phyloP scores from a whole-genome alignment of 2,888 invertebrate genomes.

The Nomada fucata region DNA sequence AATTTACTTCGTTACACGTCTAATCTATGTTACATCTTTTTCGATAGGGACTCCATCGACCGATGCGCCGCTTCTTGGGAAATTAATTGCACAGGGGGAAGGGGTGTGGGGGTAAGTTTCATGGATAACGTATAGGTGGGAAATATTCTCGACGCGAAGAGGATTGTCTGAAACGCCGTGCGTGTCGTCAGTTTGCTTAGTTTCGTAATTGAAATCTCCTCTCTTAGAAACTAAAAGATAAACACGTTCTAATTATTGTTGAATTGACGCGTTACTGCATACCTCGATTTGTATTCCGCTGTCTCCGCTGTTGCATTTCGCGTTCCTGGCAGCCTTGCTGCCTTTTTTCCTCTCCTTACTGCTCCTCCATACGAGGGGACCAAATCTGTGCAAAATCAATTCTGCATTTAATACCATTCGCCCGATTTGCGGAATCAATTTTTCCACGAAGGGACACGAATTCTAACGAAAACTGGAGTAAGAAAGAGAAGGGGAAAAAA shows the following conservation, averaged over 20 bases:
- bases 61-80: background rate
- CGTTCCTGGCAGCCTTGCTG: conserved; percentile 88
- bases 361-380: conserved; percentile 89
- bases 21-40: background rate
- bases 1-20: conserved; percentile 53
- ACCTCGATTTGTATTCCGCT: conserved; percentile 90
- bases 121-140: background rate
- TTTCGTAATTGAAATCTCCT: background rate
- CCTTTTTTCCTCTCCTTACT: conserved; percentile 89
- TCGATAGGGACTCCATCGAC: conserved; percentile 3
- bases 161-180: no score
- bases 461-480: background rate
- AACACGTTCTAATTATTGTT: background rate
- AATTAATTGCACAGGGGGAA: background rate
- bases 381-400: conserved; percentile 85
- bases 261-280: conserved; percentile 71
- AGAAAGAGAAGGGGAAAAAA: background rate
- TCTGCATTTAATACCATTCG: background rate
- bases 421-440: background rate
- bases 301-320: conserved; percentile 91
- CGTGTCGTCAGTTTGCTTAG: background rate
- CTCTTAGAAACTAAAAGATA: background rate
- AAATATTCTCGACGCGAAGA: background rate
- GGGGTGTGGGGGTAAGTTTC: background rate
- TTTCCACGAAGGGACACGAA: background rate